phyloP scores from a whole-genome alignment of 2,888 invertebrate species.

The Aphodius sticticus region DNA sequence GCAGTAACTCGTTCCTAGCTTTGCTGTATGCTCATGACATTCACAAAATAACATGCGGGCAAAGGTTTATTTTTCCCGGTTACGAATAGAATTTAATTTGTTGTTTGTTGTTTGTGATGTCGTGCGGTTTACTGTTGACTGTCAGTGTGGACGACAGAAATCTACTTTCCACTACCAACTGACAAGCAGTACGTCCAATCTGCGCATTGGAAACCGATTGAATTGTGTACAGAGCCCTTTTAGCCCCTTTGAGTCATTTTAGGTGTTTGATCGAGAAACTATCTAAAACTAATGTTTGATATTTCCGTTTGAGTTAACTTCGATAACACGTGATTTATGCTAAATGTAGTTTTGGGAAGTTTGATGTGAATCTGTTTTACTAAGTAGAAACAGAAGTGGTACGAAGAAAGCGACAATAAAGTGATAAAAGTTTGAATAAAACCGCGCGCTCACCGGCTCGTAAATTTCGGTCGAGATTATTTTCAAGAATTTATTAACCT shows the following conservation, averaged over 20 bases:
- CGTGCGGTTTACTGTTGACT: not conserved
- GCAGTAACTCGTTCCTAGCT: not conserved
- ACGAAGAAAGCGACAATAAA: constrained; percentile 38
- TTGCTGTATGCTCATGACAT: not conserved
- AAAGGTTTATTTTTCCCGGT: not conserved
- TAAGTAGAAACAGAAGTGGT: not conserved
- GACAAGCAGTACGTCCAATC: not conserved
- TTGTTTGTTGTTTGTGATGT: not conserved
- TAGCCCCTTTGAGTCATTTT: not conserved
- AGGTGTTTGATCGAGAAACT: no score
- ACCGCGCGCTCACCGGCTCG: constrained; percentile 43
- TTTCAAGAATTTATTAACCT: constrained; percentile 45
- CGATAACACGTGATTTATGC: not conserved
- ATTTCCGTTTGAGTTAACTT: not conserved
- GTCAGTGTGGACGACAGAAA: not conserved
- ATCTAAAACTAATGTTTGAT: not conserved
- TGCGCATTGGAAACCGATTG: no score
- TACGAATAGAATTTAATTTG: not conserved
- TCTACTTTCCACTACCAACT: not conserved
- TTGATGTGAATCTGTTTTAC: not conserved
- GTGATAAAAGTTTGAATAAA: constrained; percentile 47
- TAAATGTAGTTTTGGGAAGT: not conserved
- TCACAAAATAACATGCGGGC: not conserved
- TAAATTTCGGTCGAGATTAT: constrained; percentile 45
- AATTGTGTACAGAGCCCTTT: not conserved